Evolutionary conservation across 2,113 vertebrate species (phyloP).

Genomic region (Urocitellus parryii): DNA sequence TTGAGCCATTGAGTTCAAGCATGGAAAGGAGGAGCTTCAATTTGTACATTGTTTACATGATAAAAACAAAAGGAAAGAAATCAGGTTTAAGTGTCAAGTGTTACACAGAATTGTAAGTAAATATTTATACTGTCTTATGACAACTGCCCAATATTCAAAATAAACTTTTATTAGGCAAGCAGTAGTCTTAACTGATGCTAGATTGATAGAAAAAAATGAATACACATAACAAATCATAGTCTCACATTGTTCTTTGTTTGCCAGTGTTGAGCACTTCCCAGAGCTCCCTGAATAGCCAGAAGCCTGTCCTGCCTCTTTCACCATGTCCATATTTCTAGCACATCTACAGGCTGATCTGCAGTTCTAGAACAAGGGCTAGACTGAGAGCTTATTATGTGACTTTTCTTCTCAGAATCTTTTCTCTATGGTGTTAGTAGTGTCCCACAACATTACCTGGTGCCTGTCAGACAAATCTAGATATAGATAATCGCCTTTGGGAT

Average conservation of each 20-base stretch:
- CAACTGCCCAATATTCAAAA: not conserved
- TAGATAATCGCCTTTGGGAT: slow-evolving; percentile 20
- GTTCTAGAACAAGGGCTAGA: not conserved
- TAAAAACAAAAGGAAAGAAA: not conserved
- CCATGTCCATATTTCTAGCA: not conserved
- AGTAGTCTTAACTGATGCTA: not conserved
- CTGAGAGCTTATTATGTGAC: slow-evolving; percentile 46
- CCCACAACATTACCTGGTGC: not conserved
- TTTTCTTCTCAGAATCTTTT: slow-evolving; percentile 45
- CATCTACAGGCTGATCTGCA: not conserved
- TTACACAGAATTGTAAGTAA: slow-evolving; percentile 1
- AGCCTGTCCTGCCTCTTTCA: not conserved
- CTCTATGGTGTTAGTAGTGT: not conserved
- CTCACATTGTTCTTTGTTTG: not conserved
- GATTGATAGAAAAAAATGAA: not conserved
- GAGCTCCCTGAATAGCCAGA: not conserved
- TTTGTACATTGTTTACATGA: slow-evolving; percentile 5
- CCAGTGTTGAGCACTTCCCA: not conserved
- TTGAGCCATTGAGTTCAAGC: not conserved
- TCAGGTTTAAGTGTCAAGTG: not conserved
- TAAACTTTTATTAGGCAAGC: not conserved
- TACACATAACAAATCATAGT: not conserved
- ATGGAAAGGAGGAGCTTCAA: not conserved
- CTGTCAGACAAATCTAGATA: slow-evolving; percentile 33
- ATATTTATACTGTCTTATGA: not conserved